Evolutionary conservation across 2,113 vertebrate species (phyloP).

Genomic region (Perognathus longimembris): DNA sequence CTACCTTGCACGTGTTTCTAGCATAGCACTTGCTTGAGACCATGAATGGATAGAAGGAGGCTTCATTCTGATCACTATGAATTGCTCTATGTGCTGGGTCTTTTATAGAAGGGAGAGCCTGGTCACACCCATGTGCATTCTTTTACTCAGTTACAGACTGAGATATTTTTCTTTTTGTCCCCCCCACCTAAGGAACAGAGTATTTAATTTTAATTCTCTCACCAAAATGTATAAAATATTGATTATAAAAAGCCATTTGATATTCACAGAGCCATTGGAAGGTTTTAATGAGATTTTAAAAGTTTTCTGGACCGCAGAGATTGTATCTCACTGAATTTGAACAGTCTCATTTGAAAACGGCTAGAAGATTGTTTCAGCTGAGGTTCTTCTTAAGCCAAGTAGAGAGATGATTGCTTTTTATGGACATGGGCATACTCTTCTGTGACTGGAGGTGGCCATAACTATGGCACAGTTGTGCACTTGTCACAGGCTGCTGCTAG

Average conservation of each 20-base stretch:
- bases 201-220: conserved; percentile 16
- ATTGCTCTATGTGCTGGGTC: too few relatives aligned
- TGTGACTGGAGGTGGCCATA: neutral
- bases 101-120: neutral
- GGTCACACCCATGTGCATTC: neutral
- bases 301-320: neutral
- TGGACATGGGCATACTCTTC: neutral
- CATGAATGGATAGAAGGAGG: neutral
- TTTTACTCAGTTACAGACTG: neutral
- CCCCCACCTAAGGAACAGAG: neutral
- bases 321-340: neutral
- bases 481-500: neutral
- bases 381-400: neutral
- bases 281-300: conserved; percentile 46
- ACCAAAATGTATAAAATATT: neutral
- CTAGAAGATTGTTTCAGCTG: neutral
- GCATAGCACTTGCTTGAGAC: neutral
- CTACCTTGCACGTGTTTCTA: neutral
- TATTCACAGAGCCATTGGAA: conserved; percentile 30
- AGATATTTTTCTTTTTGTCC: too few relatives aligned
- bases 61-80: neutral
- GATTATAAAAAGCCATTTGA: conserved; percentile 38
- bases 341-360: neutral
- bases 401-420: neutral
- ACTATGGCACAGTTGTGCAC: neutral